These are phyloP conservation scores for Camelus dromedarius DNA, from an alignment of 2,113 vertebrate genomes.

Conservation along the genomic window DNA sequence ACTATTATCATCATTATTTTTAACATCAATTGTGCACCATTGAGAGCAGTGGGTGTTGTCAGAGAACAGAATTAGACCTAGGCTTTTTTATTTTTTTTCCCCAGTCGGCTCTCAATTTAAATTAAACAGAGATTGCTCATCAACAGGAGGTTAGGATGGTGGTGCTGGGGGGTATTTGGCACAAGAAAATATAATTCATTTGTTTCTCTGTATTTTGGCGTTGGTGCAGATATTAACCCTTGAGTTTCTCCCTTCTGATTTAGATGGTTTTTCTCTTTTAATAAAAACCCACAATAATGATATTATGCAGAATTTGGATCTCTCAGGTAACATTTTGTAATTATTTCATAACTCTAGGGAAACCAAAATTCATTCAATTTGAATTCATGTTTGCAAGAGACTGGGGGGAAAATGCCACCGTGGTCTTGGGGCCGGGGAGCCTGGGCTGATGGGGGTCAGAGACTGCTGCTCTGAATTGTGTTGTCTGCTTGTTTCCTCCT, in stretches of 20 bases:
- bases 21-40: not conserved
- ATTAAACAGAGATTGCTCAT: slow-evolving; percentile 53
- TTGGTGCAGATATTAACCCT: not conserved
- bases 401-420: accelerated
- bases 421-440: not conserved
- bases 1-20: slow-evolving; percentile 64
- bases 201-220: not conserved
- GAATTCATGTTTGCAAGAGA: not conserved
- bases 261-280: slow-evolving; percentile 21
- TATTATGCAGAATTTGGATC: not conserved
- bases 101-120: slow-evolving; percentile 9
- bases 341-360: slow-evolving; percentile 15
- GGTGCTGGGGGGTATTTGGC: not conserved
- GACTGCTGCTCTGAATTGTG: not conserved
- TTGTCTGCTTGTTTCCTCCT: not conserved
- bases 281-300: slow-evolving; percentile 19
- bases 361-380: slow-evolving; percentile 7
- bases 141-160: not conserved
- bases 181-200: not conserved
- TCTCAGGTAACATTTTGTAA: not conserved
- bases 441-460: not conserved
- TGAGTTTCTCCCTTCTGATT: not conserved
- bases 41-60: not conserved
- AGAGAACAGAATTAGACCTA: slow-evolving; percentile 44
- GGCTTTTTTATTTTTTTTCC: not conserved